Percentiles rank a stretch among this genome's conserved stretches.
These are phyloP conservation scores for Lepeophtheirus salmonis DNA, from an alignment of 1,140 invertebrate genomes.

Conservation along the genomic window DNA sequence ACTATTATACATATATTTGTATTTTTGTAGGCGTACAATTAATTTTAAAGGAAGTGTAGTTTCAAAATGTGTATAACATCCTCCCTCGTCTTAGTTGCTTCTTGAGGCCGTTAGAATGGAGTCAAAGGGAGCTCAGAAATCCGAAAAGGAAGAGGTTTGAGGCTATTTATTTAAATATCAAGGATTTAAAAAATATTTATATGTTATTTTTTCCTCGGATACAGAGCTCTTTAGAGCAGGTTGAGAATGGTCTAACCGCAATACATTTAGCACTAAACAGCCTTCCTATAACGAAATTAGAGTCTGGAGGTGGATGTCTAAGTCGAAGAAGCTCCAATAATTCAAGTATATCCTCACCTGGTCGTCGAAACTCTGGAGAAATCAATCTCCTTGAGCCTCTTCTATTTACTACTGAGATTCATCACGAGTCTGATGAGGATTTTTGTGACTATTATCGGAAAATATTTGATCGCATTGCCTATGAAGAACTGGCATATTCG, in stretches of 20 bases:
- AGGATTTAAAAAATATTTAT: too few relatives aligned
- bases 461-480: background rate
- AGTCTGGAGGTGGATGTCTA: background rate
- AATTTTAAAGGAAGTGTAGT: too few relatives aligned
- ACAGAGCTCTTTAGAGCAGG: too few relatives aligned
- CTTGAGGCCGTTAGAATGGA: too few relatives aligned
- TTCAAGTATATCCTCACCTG: background rate
- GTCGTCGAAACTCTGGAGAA: background rate
- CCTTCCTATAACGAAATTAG: background rate
- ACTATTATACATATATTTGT: too few relatives aligned
- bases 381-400: background rate
- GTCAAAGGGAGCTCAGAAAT: too few relatives aligned
- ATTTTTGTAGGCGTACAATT: too few relatives aligned
- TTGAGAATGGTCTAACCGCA: background rate
- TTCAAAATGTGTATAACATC: too few relatives aligned
- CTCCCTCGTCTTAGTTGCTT: too few relatives aligned
- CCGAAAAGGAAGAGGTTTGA: too few relatives aligned
- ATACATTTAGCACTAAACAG: background rate
- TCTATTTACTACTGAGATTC: background rate
- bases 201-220: too few relatives aligned
- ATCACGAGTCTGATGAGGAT: background rate
- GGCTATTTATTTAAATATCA: too few relatives aligned
- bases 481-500: background rate
- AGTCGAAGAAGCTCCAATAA: background rate
- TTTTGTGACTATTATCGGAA: background rate